A percentile compares a stretch with the other conserved stretches of the same genome.
These are phyloP conservation scores for Druon quercuslanigerum DNA, from an alignment of 1,140 invertebrate species.

Conservation along the genomic window DNA sequence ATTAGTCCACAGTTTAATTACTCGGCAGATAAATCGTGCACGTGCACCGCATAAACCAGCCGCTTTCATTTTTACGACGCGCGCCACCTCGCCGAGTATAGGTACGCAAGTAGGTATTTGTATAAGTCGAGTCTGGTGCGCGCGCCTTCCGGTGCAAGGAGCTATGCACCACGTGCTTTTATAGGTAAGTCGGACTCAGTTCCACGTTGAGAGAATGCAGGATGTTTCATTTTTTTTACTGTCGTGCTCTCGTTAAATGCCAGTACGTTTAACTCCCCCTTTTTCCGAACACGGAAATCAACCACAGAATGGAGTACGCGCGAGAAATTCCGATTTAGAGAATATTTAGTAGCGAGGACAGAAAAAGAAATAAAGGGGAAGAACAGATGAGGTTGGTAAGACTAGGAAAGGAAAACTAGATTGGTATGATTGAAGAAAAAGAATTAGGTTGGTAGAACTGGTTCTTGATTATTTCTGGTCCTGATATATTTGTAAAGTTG, in stretches of 20 bases:
- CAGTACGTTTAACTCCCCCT: neutral
- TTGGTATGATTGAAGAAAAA: too few species aligned
- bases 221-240: slow-evolving; percentile 65
- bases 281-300: neutral
- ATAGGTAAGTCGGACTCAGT: slow-evolving; percentile 43
- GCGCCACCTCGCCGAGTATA: slow-evolving; percentile 60
- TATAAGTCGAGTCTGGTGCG: slow-evolving; percentile 39
- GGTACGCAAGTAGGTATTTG: slow-evolving; percentile 50
- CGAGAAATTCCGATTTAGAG: too few species aligned
- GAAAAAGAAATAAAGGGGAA: too few species aligned
- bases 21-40: slow-evolving; percentile 76
- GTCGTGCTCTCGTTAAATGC: slow-evolving; percentile 42
- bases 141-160: slow-evolving; percentile 19
- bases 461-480: too few species aligned
- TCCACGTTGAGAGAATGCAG: slow-evolving; percentile 63
- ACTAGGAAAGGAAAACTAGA: too few species aligned
- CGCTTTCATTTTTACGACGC: slow-evolving; percentile 73
- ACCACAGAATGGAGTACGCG: too few species aligned
- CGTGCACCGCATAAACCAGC: slow-evolving; percentile 76
- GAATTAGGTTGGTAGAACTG: too few species aligned
- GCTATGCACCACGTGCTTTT: slow-evolving; percentile 35
- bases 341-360: too few species aligned
- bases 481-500: too few species aligned
- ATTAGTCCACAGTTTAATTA: slow-evolving; percentile 77
- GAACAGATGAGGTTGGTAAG: too few species aligned